Conservation (phyloP, 2,797 vertebrate genomes). For the Garrulus glandarius region DNA sequence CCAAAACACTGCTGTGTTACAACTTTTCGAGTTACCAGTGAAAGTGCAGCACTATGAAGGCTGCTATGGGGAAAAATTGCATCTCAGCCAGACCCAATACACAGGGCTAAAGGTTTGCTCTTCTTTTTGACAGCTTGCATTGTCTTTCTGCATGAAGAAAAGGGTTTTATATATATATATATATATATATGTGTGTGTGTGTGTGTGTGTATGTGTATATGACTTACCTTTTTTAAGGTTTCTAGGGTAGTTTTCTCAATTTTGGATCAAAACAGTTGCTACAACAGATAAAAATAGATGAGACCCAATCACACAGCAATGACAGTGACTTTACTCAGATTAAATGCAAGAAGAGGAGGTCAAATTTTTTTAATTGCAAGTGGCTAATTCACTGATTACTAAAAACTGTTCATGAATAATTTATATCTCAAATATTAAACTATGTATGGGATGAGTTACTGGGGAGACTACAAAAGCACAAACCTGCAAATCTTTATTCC, state of each 20-base stretch:
- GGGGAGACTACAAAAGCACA: not conserved
- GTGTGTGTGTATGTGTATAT: accelerated
- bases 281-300: slow-evolving; percentile 26
- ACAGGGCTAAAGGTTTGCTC: not conserved
- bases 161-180: too few relatives aligned
- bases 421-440: slow-evolving; percentile 38
- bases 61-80: not conserved
- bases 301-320: not conserved
- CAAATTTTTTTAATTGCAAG: slow-evolving; percentile 45
- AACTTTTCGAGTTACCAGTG: not conserved
- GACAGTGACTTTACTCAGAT: slow-evolving; percentile 21
- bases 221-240: not conserved
- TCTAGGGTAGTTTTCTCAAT: not conserved
- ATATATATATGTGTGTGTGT: accelerated
- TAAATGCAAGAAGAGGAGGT: slow-evolving; percentile 31
- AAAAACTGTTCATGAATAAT: slow-evolving; percentile 53
- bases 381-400: slow-evolving; percentile 58
- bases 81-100: not conserved
- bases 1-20: not conserved
- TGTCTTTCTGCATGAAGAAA: not conserved
- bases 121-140: not conserved
- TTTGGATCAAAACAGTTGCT: not conserved
- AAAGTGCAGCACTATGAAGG: not conserved
- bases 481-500: not conserved
- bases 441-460: not conserved